A percentile compares a stretch with the other conserved stretches of the same genome.
These are phyloP conservation scores for Schlechtendalia chinensis DNA, from an alignment of 1,140 invertebrate genomes.

Conservation along the genomic window DNA sequence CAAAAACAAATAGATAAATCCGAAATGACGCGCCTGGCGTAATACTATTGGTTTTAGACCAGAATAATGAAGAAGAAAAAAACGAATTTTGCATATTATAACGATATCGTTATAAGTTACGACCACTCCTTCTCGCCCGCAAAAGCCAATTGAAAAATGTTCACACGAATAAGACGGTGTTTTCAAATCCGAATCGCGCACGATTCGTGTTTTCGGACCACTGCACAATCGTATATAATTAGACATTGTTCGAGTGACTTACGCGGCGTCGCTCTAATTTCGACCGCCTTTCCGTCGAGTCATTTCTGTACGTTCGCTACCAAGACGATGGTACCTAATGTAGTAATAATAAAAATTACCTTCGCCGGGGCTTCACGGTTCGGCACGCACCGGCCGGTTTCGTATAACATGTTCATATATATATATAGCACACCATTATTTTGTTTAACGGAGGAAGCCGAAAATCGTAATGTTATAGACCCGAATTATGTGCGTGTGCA, in stretches of 20 bases:
- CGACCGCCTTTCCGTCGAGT: constrained; percentile 1
- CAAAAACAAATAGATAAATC: too few species aligned
- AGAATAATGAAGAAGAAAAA: too few species aligned
- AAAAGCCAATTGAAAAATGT: neutral
- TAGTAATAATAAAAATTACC: neutral
- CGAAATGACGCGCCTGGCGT: too few species aligned
- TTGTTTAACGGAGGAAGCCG: neutral
- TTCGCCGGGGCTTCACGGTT: constrained; percentile 41
- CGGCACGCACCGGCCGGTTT: neutral
- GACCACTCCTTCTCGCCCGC: neutral
- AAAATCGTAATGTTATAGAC: neutral
- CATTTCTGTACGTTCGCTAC: constrained; percentile 11
- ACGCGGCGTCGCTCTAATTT: constrained; percentile 14
- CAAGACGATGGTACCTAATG: too few species aligned
- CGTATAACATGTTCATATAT: neutral
- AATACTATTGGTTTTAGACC: too few species aligned
- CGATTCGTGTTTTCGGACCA: neutral
- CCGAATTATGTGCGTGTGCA: neutral
- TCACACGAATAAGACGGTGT: neutral
- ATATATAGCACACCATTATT: neutral
- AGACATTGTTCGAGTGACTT: constrained; percentile 1
- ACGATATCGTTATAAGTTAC: too few species aligned
- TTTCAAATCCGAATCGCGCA: neutral
- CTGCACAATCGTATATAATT: constrained; percentile 35
- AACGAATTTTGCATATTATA: neutral